Evolutionary conservation across 2,113 vertebrate genomes (phyloP).

Genomic region (Thalassoma bifasciatum): DNA sequence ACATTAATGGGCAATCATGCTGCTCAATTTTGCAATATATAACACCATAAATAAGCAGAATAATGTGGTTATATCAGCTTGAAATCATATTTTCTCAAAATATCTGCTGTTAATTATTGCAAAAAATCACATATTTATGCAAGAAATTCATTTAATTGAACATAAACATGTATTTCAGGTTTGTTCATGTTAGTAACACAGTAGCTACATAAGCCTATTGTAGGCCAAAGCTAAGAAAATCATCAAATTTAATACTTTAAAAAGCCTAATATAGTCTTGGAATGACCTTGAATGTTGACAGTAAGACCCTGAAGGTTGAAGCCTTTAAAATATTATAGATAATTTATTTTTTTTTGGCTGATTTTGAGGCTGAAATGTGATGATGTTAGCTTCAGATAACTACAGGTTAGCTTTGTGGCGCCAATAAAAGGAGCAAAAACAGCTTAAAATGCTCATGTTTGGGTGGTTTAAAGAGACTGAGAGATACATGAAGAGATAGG

Average conservation of each 20-base stretch:
- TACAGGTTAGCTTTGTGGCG: constrained; percentile 10
- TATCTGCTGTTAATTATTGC: too few species aligned
- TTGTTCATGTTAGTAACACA: too few species aligned
- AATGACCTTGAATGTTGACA: neutral
- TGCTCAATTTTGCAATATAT: too few species aligned
- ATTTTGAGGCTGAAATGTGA: neutral
- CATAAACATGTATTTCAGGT: too few species aligned
- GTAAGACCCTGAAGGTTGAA: neutral
- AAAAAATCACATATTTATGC: too few species aligned
- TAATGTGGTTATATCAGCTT: too few species aligned
- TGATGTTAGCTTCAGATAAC: constrained; percentile 20
- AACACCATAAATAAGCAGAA: too few species aligned
- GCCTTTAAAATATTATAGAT: neutral
- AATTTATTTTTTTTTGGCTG: fast-evolving
- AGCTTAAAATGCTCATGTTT: neutral
- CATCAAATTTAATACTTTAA: too few species aligned
- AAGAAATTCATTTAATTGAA: too few species aligned
- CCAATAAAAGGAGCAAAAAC: neutral
- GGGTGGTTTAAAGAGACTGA: neutral
- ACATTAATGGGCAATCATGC: too few species aligned
- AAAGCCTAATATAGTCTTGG: neutral
- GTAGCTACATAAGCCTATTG: neutral
- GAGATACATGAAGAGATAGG: fast-evolving
- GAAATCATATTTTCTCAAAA: too few species aligned
- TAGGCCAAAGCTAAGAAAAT: neutral